Conservation (phyloP, 2,113 vertebrate species). For the Sturnus vulgaris region DNA sequence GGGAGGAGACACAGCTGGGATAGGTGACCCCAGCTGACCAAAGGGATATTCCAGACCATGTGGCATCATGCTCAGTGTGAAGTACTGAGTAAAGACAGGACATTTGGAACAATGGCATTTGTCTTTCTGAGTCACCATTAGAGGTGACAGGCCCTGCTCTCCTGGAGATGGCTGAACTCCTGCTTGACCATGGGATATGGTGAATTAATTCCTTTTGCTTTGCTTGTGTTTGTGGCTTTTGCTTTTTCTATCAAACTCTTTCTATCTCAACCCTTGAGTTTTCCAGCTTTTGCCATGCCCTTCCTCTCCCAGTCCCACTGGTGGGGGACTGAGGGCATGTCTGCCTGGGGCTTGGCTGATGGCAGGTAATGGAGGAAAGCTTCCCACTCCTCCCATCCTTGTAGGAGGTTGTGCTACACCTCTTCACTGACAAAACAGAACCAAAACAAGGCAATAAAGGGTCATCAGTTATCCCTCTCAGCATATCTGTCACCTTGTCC, state of each 20-base stretch:
- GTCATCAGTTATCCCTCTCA: not conserved
- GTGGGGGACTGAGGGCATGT: accelerated
- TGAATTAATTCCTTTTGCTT: not conserved
- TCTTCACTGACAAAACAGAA: not conserved
- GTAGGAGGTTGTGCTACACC: not conserved
- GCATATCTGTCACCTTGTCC: not conserved
- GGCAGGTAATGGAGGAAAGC: not conserved
- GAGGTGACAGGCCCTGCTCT: accelerated
- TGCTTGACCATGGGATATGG: not conserved
- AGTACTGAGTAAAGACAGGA: not conserved
- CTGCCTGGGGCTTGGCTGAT: not conserved
- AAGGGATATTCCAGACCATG: not conserved
- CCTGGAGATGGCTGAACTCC: not conserved
- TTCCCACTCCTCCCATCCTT: not conserved
- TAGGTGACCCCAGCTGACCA: not conserved
- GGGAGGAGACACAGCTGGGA: not conserved
- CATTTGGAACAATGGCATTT: not conserved
- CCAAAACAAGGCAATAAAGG: not conserved
- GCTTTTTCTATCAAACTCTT: not conserved
- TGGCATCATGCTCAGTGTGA: not conserved
- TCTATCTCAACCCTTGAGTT: not conserved
- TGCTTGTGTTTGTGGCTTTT: not conserved
- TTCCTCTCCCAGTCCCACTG: not conserved
- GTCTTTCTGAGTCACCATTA: not conserved
- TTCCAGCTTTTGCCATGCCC: not conserved